Percentiles rank a stretch among this genome's conserved stretches.
Conservation (phyloP, 2,113 vertebrate species). For the Perca fluviatilis region DNA sequence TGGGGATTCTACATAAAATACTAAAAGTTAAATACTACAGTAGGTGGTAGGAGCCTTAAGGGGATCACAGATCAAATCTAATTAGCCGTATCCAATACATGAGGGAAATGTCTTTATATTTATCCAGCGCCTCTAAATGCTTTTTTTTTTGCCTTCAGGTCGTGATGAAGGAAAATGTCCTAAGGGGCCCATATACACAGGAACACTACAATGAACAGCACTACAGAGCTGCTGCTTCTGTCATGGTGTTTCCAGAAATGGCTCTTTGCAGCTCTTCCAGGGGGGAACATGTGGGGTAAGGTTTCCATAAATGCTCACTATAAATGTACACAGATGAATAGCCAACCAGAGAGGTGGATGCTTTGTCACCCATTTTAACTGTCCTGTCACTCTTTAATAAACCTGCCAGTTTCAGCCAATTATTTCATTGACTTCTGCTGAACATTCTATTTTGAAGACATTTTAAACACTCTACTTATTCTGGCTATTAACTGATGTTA, state of each 20-base stretch:
- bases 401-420: conserved; percentile 47
- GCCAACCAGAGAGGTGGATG: conserved; percentile 9
- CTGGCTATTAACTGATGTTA: conserved; percentile 24
- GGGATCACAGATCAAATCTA: conserved; percentile 75
- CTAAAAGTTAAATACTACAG: conserved; percentile 43
- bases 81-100: conserved; percentile 72
- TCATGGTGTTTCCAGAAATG: conserved; percentile 50
- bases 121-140: conserved; percentile 66
- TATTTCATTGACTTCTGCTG: conserved; percentile 44
- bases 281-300: conserved; percentile 10
- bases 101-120: conserved; percentile 74
- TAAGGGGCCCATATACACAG: conserved; percentile 43
- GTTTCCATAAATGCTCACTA: conserved; percentile 38
- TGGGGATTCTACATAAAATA: conserved; percentile 22
- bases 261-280: conserved; percentile 40
- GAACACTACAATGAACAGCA: conserved; percentile 16
- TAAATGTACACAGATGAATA: conserved; percentile 38
- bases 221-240: conserved; percentile 40
- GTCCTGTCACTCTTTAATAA: conserved; percentile 50
- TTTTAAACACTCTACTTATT: conserved; percentile 29
- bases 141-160: conserved; percentile 63
- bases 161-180: conserved; percentile 57
- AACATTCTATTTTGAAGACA: conserved; percentile 26
- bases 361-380: conserved; percentile 57
- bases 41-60: conserved; percentile 55